phyloP scores from a whole-genome alignment of 2,888 invertebrate genomes.

The Microctonus aethiopoides region DNA sequence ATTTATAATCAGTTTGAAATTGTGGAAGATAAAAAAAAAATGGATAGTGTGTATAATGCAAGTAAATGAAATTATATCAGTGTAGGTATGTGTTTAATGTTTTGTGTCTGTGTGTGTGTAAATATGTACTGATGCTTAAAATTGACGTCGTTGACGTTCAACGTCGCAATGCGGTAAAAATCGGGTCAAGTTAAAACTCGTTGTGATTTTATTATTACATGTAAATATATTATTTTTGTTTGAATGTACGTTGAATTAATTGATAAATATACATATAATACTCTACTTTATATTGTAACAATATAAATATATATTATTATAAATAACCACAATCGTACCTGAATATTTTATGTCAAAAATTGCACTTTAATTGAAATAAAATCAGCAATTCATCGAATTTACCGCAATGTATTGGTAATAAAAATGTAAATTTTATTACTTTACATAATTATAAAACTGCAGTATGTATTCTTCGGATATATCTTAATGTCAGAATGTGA shows the following conservation, averaged over 20 bases:
- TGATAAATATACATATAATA: background rate
- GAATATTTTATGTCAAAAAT: background rate
- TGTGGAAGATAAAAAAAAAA: too few species aligned
- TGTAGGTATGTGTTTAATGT: background rate
- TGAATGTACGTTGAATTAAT: conserved; percentile 10
- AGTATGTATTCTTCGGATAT: background rate
- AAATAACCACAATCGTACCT: background rate
- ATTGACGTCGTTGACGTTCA: background rate
- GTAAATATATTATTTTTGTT: conserved; percentile 10
- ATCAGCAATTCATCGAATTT: conserved; percentile 19
- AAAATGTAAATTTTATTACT: conserved; percentile 1
- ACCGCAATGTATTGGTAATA: too few species aligned
- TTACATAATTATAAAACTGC: background rate
- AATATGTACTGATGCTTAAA: background rate
- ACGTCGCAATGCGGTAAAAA: conserved; percentile 33
- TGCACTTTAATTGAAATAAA: conserved; percentile 5
- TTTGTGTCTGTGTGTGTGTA: background rate
- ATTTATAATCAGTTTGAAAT: too few species aligned
- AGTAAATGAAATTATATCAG: too few species aligned
- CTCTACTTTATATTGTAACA: conserved; percentile 3
- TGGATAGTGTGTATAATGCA: too few species aligned
- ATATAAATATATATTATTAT: background rate
- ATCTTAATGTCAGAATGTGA: background rate
- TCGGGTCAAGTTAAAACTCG: conserved; percentile 29
- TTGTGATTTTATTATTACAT: background rate